Conservation (phyloP, 64 coral and sea anemone genomes). For the Montipora cactus region DNA sequence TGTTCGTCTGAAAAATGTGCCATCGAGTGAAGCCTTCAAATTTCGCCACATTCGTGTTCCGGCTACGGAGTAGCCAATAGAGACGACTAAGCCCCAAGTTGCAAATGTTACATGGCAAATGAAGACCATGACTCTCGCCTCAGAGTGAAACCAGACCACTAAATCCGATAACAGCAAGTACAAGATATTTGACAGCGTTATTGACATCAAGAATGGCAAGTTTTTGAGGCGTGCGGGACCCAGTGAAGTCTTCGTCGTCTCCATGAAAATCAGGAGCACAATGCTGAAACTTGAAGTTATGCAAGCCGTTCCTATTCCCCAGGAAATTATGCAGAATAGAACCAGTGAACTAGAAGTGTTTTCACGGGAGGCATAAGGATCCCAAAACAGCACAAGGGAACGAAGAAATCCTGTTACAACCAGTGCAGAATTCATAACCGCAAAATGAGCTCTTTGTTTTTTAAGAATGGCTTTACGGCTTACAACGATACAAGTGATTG, state of each 20-base stretch:
- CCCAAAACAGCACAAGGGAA: conserved; percentile 41
- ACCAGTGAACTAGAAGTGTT: conserved; percentile 8
- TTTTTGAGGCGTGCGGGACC: conserved; percentile 64
- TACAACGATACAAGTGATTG: background rate
- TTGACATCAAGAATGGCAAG: conserved; percentile 53
- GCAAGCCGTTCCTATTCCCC: conserved; percentile 63
- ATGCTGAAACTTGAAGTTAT: conserved; percentile 74
- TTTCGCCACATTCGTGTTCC: conserved; percentile 70
- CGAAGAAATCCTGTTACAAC: conserved; percentile 40
- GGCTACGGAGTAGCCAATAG: conserved; percentile 73
- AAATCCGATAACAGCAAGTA: conserved; percentile 75
- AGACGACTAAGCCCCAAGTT: conserved; percentile 70
- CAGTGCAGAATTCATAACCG: conserved; percentile 38
- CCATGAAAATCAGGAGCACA: conserved; percentile 75
- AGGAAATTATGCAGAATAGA: conserved; percentile 32
- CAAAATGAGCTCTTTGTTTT: conserved; percentile 16
- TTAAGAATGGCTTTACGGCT: background rate
- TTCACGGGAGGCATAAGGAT: conserved; percentile 56
- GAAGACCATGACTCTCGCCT: conserved; percentile 53
- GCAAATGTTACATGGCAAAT: conserved; percentile 70
- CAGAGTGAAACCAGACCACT: conserved; percentile 62
- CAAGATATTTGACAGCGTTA: conserved; percentile 56
- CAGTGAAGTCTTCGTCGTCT: conserved; percentile 71
- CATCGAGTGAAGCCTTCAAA: conserved; percentile 56
- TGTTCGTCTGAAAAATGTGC: background rate